These are phyloP conservation scores for Pristionchus mayeri DNA, from an alignment of 2,888 invertebrate genomes.

Conservation along the genomic window DNA sequence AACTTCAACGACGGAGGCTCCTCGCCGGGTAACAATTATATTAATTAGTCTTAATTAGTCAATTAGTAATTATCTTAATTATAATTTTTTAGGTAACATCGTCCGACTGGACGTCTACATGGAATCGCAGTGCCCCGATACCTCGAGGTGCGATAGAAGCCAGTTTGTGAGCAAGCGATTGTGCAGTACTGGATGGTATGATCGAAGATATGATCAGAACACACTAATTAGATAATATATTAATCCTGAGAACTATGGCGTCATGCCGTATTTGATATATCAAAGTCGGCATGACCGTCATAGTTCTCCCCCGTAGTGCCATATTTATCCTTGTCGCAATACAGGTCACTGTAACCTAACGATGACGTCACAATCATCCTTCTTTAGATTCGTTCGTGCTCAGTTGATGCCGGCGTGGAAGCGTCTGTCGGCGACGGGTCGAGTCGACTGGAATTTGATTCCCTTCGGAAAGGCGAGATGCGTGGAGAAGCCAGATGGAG, in stretches of 20 bases:
- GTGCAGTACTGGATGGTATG: not conserved
- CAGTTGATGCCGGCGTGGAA: constrained; percentile 70
- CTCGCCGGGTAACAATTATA: constrained; percentile 59
- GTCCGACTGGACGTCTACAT: constrained; percentile 72
- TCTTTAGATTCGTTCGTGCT: constrained; percentile 64
- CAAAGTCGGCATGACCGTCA: too few relatives aligned
- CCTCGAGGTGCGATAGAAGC: constrained; percentile 62
- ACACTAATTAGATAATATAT: too few relatives aligned
- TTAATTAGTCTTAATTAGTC: too few relatives aligned
- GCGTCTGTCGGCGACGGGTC: constrained; percentile 60
- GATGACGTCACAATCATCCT: constrained; percentile 44
- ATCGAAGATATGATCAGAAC: too few relatives aligned
- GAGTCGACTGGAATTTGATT: constrained; percentile 68
- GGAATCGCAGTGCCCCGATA: constrained; percentile 76
- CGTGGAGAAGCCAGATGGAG: constrained; percentile 60
- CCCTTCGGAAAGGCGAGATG: constrained; percentile 76
- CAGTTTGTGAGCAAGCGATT: too few relatives aligned
- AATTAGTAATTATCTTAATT: too few relatives aligned
- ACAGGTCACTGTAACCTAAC: not conserved
- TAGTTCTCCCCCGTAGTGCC: too few relatives aligned
- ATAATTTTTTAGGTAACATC: too few relatives aligned
- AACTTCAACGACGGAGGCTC: not conserved
- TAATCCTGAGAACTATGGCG: too few relatives aligned
- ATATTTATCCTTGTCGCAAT: too few relatives aligned
- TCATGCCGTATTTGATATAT: too few relatives aligned